Base-by-base conservation (phyloP, 2,888 invertebrate species). In the Oligia latruncula region DNA sequence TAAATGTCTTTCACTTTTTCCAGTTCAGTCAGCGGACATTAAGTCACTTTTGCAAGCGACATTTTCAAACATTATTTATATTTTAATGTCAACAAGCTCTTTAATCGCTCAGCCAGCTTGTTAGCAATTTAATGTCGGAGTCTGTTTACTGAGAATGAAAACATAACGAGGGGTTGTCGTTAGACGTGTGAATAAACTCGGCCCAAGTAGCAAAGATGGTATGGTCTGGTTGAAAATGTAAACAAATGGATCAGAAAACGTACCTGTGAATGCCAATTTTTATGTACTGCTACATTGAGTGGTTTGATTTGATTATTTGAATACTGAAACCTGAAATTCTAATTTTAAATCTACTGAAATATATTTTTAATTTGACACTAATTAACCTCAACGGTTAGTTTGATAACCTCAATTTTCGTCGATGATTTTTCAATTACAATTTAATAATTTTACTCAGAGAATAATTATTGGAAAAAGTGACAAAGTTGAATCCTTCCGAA, bases 31-130 rank as follows among this genome's bases (percentile, higher is more conserved):
- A 15, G 23, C 13, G 17, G 46, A 79, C 67, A 68, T 67, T 62
- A n/a, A 80, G 20, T 43, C n/a, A 11, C 20, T 58, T 77, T 23
- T 40, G 43, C 80, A 71, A 60, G 46, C 64, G 49, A 74, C n/a
- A 43, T 71, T 72, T 85, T 71, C 71, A 75, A 81, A 71, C 35
- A 52, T 20, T 81, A 81, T 83, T 81, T 81, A 85, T 85, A 68
- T 85, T 75, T 85, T 72, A 71, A 68, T 75, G 82, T 85, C 75
- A 83, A 83, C 71, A 81, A 74, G 64, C 43, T 58, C 74, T 81
- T 81, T 85, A 83, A 83, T 85, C 81, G 74, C 74, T 71, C 74
- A 81, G 46, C 67, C 46, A 74, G 81, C 85, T 84, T 85, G 82
- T 81, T 85, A 83, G 85, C 67, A 71, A 65, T 64, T 81, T 73